Percentiles rank a stretch among this genome's conserved stretches.
Conservation (phyloP, 2,888 invertebrate species). For the Itoplectis maculator region DNA sequence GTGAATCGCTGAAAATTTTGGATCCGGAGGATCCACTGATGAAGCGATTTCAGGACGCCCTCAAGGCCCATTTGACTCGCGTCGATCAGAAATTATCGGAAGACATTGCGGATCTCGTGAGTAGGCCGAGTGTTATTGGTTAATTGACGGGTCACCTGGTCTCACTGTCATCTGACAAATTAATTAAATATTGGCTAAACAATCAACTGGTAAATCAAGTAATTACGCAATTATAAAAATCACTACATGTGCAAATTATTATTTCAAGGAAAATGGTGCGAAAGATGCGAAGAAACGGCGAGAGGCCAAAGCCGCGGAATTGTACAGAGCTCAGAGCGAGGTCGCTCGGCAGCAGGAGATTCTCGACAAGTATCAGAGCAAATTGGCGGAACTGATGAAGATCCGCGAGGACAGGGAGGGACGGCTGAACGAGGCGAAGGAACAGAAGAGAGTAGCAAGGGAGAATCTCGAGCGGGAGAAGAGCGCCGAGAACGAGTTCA, state of each 20-base stretch:
- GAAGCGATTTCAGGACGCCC: slow-evolving; percentile 89
- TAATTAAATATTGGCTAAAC: neutral
- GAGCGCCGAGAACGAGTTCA: slow-evolving; percentile 72
- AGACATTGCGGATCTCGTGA: slow-evolving; percentile 89
- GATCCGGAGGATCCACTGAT: slow-evolving; percentile 91
- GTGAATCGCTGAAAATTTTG: slow-evolving; percentile 85
- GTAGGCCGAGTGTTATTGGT: slow-evolving; percentile 66
- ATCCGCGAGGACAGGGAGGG: slow-evolving; percentile 86
- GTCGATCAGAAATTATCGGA: slow-evolving; percentile 88
- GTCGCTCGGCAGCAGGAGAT: slow-evolving; percentile 86
- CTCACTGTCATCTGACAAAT: too few relatives aligned
- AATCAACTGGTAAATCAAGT: too few relatives aligned
- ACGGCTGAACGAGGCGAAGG: slow-evolving; percentile 84
- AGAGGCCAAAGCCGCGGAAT: slow-evolving; percentile 86
- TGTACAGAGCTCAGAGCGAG: slow-evolving; percentile 88
- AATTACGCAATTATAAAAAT: too few relatives aligned
- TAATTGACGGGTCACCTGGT: neutral
- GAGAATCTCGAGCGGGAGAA: slow-evolving; percentile 84
- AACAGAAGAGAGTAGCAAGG: slow-evolving; percentile 85
- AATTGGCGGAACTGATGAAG: slow-evolving; percentile 85
- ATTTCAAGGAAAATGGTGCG: slow-evolving; percentile 83
- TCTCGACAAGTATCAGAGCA: slow-evolving; percentile 86
- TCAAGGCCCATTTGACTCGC: slow-evolving; percentile 88
- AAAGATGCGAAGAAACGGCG: slow-evolving; percentile 86
- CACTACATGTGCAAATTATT: slow-evolving; percentile 36